Percentiles rank a stretch among this genome's conserved stretches.
These are phyloP conservation scores for Stichodactyla mertensii DNA, from an alignment of 64 coral and sea anemone genomes.

Conservation along the genomic window DNA sequence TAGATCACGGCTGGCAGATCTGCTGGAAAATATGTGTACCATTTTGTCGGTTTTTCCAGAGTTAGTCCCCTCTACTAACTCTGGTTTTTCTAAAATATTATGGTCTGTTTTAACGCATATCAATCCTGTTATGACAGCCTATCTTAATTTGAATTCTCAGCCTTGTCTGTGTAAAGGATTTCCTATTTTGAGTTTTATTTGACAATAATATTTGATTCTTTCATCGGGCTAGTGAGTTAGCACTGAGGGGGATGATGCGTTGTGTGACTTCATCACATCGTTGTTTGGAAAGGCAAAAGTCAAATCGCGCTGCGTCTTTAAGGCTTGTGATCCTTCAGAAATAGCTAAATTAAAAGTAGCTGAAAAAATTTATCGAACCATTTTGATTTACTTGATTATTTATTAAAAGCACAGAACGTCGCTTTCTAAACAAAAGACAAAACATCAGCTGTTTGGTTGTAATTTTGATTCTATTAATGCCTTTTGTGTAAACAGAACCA, in stretches of 20 bases:
- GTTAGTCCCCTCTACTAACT: too few relatives aligned
- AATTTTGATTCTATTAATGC: slow-evolving; percentile 5
- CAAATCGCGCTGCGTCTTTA: background rate
- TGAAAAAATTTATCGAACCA: background rate
- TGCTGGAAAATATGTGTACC: background rate
- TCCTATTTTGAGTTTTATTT: background rate
- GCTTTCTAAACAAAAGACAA: background rate
- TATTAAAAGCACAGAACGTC: background rate
- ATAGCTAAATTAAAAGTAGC: background rate
- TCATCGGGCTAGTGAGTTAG: background rate
- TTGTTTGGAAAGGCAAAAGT: background rate
- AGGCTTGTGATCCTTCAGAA: background rate
- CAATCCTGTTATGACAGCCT: background rate
- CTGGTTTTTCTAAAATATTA: background rate
- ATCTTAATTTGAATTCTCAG: background rate
- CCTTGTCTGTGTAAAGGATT: background rate
- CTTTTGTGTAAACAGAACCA: slow-evolving; percentile 25
- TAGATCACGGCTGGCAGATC: background rate
- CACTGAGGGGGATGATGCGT: background rate
- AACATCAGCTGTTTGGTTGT: background rate
- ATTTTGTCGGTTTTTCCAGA: background rate
- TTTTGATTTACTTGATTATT: background rate
- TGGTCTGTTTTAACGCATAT: background rate
- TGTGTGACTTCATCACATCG: background rate
- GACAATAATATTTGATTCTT: slow-evolving; percentile 1